phyloP scores from a whole-genome alignment of 2,797 vertebrate genomes.

The Peromyscus nudipes region DNA sequence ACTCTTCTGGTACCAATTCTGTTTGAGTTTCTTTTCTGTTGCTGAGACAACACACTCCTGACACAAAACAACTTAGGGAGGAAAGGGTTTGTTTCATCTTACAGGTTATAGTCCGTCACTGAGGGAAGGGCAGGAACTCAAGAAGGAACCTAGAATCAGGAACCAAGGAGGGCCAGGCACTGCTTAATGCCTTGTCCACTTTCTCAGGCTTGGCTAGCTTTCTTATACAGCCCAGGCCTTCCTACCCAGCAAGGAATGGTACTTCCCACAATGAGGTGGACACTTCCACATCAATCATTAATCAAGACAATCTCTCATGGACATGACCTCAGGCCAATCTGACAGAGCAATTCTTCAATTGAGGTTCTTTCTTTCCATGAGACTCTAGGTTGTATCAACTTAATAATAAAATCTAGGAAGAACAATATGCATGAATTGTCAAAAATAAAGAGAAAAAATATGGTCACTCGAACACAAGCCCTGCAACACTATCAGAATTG shows the following conservation, averaged over 20 bases:
- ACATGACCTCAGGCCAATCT: neutral
- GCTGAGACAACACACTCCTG: neutral
- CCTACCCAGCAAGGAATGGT: too few relatives aligned
- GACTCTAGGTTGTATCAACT: neutral
- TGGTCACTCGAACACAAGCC: neutral
- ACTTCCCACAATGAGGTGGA: neutral
- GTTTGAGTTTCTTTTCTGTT: neutral
- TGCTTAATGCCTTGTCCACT: neutral
- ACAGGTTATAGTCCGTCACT: neutral
- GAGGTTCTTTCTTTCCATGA: neutral
- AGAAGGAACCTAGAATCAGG: neutral
- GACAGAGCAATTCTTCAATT: neutral
- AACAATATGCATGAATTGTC: neutral
- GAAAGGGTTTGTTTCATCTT: neutral
- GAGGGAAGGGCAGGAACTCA: neutral
- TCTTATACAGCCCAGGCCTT: neutral
- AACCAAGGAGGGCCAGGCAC: neutral
- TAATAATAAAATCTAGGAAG: neutral
- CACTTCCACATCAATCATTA: neutral
- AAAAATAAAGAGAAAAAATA: neutral
- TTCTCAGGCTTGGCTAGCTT: neutral
- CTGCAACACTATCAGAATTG: neutral
- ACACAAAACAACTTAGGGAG: neutral
- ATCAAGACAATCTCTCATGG: neutral
- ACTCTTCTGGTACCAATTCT: neutral